phyloP scores from a whole-genome alignment of 2,888 invertebrate genomes.

The Eledona agricola region DNA sequence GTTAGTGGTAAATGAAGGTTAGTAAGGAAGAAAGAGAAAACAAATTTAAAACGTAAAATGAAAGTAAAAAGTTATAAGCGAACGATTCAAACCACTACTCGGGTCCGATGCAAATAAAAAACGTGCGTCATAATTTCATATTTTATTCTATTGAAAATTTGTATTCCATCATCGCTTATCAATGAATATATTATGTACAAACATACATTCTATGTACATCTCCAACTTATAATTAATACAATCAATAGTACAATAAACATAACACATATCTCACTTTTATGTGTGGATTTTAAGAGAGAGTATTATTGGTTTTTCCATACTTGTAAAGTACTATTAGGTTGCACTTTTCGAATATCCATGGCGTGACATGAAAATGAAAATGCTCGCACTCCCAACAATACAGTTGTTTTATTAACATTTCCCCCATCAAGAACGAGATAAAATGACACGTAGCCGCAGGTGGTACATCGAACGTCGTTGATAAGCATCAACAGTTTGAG shows the following conservation, averaged over 20 bases:
- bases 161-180: conserved; percentile 60
- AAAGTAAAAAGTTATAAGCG: too few species aligned
- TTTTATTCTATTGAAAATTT: conserved; percentile 64
- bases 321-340: conserved; percentile 33
- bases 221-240: conserved; percentile 55
- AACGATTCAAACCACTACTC: too few species aligned
- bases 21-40: conserved; percentile 36
- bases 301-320: conserved; percentile 45
- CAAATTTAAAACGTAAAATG: conserved; percentile 34
- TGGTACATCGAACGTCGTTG: conserved; percentile 34
- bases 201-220: conserved; percentile 65
- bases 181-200: conserved; percentile 65
- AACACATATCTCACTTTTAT: conserved; percentile 51
- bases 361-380: conserved; percentile 43
- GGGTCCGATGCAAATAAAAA: conserved; percentile 44
- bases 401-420: conserved; percentile 29
- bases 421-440: conserved; percentile 36
- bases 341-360: conserved; percentile 42
- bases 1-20: too few species aligned
- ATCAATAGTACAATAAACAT: conserved; percentile 51
- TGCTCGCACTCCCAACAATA: conserved; percentile 44
- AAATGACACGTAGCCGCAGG: conserved; percentile 22
- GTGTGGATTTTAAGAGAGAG: conserved; percentile 48
- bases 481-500: conserved; percentile 41
- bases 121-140: conserved; percentile 46